Base-by-base conservation (phyloP, 2,888 invertebrate species). In the Liposcelis brunnea region DNA sequence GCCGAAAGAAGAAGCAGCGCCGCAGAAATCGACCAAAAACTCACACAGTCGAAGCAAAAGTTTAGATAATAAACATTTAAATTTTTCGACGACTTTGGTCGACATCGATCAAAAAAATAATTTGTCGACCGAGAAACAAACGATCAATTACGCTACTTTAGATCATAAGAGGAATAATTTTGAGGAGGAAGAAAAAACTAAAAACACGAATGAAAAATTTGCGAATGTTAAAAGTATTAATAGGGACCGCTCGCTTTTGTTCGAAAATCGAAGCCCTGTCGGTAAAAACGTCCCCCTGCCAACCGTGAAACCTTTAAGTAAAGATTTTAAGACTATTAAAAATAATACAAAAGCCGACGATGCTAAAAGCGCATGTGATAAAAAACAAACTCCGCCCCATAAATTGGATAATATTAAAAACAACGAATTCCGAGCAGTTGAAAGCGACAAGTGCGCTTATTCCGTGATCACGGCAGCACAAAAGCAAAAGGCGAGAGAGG, bases 31-130 rank as follows among this genome's bases (percentile, higher is more conserved):
- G 8, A 10, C 40, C 19, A 14, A 19, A 14, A n/a, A 16, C n/a
- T 6, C 40, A 5, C 40, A 40, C 11, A 19, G 40, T 18, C 7
- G 40, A 16, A 40, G 40, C 16, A 40, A 40, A 40, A 40, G 40
- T 40, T 19, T 40, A 19, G 40, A 40, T 21, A 40, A 40, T 40
- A 40, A 40, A 19, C 40, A 16, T n/a, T 6, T 40, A 5, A 40
- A 40, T 19, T 26, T 26, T 26, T 4, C 5, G 8, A 12, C 21
- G 40, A 40, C 15, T 3, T 11, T 40, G 4, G 40, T 40, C 5
- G 40, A 40, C 12, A 40, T 40, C 26, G 15, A 16, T n/a, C 19
- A 14, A 40, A 40, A 11, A 40, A 40, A 40, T 21, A 40, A 40
- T 26, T 26, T 26, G 26, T 6, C 26, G 8, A 26, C 26, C 40